A percentile compares a stretch with the other conserved stretches of the same genome.
phyloP scores from a whole-genome alignment of 2,888 invertebrate species.

The Xylota sylvarum region DNA sequence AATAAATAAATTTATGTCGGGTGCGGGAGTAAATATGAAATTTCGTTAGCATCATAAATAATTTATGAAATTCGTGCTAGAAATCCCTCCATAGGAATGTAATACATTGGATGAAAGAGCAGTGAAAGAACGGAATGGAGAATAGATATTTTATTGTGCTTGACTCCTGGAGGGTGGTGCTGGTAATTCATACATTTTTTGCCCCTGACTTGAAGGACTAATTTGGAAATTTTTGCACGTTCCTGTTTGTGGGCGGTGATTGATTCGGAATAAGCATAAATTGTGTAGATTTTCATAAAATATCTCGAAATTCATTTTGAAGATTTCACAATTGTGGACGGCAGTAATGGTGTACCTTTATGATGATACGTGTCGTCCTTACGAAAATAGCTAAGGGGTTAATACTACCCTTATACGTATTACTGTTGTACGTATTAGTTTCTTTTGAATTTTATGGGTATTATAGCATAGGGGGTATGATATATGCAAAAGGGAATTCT shows the following conservation, averaged over 20 bases:
- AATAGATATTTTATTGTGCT: slow-evolving; percentile 2
- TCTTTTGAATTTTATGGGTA: too few species aligned
- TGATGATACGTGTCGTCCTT: neutral
- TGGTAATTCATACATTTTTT: slow-evolving; percentile 14
- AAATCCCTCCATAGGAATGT: slow-evolving; percentile 42
- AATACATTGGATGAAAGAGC: neutral
- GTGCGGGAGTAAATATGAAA: slow-evolving; percentile 55
- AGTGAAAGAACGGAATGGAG: too few species aligned
- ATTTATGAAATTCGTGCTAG: slow-evolving; percentile 59
- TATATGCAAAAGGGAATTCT: too few species aligned
- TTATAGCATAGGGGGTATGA: too few species aligned
- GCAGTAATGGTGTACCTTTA: neutral
- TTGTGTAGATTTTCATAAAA: slow-evolving; percentile 13
- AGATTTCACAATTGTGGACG: neutral
- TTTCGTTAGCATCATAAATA: slow-evolving; percentile 66
- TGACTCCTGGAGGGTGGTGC: slow-evolving; percentile 11
- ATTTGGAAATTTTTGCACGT: slow-evolving; percentile 51
- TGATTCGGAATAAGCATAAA: slow-evolving; percentile 38
- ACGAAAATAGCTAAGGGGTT: neutral
- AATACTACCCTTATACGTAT: neutral
- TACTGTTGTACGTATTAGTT: neutral
- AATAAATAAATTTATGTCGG: slow-evolving; percentile 20
- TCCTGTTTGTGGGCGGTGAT: slow-evolving; percentile 40
- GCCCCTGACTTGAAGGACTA: slow-evolving; percentile 7
- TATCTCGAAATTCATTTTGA: slow-evolving; percentile 22